Evolutionary conservation across 2,888 invertebrate genomes (phyloP).

Genomic region (Griposia aprilina): DNA sequence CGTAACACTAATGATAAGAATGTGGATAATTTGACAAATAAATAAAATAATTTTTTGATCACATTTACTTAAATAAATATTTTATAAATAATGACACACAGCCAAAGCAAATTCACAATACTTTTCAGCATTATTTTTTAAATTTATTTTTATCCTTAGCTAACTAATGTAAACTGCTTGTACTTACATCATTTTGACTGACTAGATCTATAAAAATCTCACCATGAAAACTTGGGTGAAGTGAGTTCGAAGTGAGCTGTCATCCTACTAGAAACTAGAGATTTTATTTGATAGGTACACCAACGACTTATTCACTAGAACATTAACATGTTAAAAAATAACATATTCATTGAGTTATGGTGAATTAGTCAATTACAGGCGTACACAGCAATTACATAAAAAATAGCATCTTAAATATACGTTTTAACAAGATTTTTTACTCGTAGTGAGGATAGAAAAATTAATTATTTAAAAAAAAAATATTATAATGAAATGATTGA

Average conservation of each 20-base stretch:
- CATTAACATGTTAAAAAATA: no score
- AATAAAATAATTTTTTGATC: neutral
- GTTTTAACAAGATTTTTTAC: no score
- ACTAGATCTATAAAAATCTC: neutral
- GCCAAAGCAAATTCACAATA: constrained; percentile 19
- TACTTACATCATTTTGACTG: neutral
- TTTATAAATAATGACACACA: neutral
- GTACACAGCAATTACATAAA: no score
- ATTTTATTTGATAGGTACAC: no score
- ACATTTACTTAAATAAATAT: neutral
- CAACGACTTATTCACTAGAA: no score
- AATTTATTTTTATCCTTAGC: constrained; percentile 3
- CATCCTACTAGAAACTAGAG: neutral
- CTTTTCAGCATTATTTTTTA: neutral
- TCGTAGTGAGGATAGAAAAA: no score
- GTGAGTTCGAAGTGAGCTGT: neutral
- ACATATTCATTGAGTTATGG: no score
- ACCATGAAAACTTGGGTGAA: neutral
- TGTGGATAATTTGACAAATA: constrained; percentile 19
- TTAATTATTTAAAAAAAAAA: no score
- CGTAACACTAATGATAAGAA: constrained; percentile 30
- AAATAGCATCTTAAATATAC: no score
- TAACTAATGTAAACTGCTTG: neutral
- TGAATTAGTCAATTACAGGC: no score
- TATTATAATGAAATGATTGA: no score